Percentiles rank a stretch among this genome's conserved stretches.
Conservation (phyloP, 2,113 vertebrate genomes). For the Dunckerocampus dactyliophorus region DNA sequence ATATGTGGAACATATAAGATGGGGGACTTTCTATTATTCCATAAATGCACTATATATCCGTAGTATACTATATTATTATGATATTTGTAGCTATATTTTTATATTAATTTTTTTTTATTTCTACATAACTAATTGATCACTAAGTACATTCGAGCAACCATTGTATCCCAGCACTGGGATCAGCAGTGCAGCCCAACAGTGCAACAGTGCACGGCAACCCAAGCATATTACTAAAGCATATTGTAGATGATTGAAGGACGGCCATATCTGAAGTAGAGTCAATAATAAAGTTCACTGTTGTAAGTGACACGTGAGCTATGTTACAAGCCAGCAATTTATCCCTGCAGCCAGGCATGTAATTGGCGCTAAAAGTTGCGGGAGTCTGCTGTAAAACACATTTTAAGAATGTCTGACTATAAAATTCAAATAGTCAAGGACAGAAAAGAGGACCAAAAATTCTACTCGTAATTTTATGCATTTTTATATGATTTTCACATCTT, state of each 20-base stretch:
- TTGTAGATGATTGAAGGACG: slow-evolving; percentile 31
- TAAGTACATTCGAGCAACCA: too few relatives aligned
- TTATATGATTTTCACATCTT: too few relatives aligned
- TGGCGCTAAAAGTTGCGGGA: slow-evolving; percentile 14
- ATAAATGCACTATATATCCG: too few relatives aligned
- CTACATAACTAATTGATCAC: too few relatives aligned
- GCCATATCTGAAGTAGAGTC: slow-evolving; percentile 30
- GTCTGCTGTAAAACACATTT: slow-evolving; percentile 14
- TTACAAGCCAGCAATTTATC: slow-evolving; percentile 3
- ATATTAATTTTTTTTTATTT: too few relatives aligned
- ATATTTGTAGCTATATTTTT: too few relatives aligned
- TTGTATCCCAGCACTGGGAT: too few relatives aligned
- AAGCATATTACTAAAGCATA: slow-evolving; percentile 38
- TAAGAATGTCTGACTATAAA: background rate
- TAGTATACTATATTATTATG: too few relatives aligned
- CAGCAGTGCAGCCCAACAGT: background rate
- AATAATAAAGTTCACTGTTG: slow-evolving; percentile 18
- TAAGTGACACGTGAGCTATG: slow-evolving; percentile 3
- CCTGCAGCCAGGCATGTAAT: background rate
- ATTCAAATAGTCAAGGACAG: slow-evolving; percentile 11
- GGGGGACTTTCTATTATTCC: too few relatives aligned
- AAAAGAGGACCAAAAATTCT: background rate
- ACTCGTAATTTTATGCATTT: too few relatives aligned
- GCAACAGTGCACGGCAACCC: too few relatives aligned
- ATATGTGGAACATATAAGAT: too few relatives aligned